Base-by-base conservation (phyloP, 2,113 vertebrate species). In the Lutjanus erythropterus region DNA sequence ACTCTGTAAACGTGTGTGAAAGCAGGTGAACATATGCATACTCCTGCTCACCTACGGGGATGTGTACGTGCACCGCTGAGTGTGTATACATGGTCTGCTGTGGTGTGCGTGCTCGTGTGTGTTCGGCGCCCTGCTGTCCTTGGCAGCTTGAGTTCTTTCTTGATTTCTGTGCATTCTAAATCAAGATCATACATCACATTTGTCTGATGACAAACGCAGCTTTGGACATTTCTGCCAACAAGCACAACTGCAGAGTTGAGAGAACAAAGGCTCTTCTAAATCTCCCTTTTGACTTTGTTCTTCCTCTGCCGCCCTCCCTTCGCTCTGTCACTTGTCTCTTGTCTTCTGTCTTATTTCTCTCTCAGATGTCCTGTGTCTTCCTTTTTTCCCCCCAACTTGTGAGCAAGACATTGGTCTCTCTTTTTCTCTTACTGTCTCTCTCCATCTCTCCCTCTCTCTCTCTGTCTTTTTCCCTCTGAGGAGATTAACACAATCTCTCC, bases 401-500 rank as follows among this genome's bases (percentile, higher is more conserved):
- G 50, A 66, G 58, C 59, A 78, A 86, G 53, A 88, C 73, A 74
- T 60, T 83, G 77, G 78, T 86, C 61, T 72, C 39, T 49, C 35
- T 41, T 12, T 41, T 12, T 41, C 46, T 61, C 65, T 52, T 12
- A 44, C 47, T 78, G 41, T 59, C 62, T 14, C 37, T 61, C 69
- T 65, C 83, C 83, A 29, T 87, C 77, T 62, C 66, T 65, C 53
- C 55, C 44, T 72, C 58, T 53, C 25, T 56, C 75, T 71, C 44
- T 73, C 58, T 18, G n/a, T n/a, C n/a, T 14, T 42, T 61, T 71
- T 61, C 83, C 83, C 90, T 92, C 74, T 56, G 82, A 90, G 87
- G 83, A 94, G 93, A 94, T 95, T 92, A 94, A 76, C 86, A 75
- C 91, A 94, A 93, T 94, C 94, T 95, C 92, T 90, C 80, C 85